phyloP scores from a whole-genome alignment of 2,888 invertebrate genomes.

The Tineola bisselliella region DNA sequence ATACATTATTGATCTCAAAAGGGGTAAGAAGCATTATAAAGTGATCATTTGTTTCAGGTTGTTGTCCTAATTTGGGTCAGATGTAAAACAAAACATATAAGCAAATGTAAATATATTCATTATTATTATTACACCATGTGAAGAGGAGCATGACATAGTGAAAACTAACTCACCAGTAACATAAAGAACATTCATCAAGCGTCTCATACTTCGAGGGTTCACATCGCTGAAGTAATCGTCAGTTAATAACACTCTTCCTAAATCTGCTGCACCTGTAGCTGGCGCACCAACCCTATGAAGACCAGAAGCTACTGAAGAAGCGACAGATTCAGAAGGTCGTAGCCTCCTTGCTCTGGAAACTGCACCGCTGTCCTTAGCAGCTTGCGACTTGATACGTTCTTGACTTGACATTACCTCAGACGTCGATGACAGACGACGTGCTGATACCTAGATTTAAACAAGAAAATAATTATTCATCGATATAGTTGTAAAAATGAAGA shows the following conservation, averaged over 20 bases:
- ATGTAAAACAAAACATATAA: too few species aligned
- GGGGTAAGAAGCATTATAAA: too few species aligned
- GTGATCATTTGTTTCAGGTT: too few species aligned
- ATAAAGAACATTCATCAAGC: slow-evolving; percentile 96
- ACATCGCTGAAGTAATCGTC: slow-evolving; percentile 99
- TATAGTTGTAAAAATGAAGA: too few species aligned
- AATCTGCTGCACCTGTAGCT: slow-evolving; percentile 71
- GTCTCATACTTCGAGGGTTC: slow-evolving; percentile 95
- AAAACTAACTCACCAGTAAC: slow-evolving; percentile 83
- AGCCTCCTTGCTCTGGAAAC: slow-evolving; percentile 76
- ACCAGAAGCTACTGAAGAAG: slow-evolving; percentile 90
- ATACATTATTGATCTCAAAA: too few species aligned
- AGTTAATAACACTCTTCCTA: slow-evolving; percentile 86
- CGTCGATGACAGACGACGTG: slow-evolving; percentile 79
- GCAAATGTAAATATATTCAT: too few species aligned
- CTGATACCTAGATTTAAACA: slow-evolving; percentile 66
- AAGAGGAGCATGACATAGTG: too few species aligned
- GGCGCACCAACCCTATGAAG: slow-evolving; percentile 73
- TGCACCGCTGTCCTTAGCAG: slow-evolving; percentile 72
- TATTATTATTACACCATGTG: too few species aligned
- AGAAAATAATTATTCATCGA: slow-evolving; percentile 29
- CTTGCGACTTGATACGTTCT: slow-evolving; percentile 78
- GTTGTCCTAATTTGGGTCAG: too few species aligned
- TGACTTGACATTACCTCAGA: slow-evolving; percentile 84
- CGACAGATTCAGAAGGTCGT: slow-evolving; percentile 87